A percentile compares a stretch with the other conserved stretches of the same genome.
phyloP scores from a whole-genome alignment of 2,113 vertebrate species.

The Ariopsis seemanni region DNA sequence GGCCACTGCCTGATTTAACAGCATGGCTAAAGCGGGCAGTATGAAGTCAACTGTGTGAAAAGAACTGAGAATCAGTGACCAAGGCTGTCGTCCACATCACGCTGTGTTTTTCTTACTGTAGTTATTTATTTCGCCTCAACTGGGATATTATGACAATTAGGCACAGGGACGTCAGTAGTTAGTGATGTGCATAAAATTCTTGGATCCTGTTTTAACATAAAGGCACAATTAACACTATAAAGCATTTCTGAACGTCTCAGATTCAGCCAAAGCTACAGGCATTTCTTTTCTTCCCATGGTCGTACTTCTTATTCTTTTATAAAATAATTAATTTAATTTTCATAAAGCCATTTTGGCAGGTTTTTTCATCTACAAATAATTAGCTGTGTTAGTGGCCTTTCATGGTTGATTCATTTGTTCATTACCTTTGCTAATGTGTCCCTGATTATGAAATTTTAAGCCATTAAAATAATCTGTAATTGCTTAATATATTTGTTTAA shows the following conservation, averaged over 20 bases:
- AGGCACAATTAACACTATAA: background rate
- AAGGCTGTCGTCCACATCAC: background rate
- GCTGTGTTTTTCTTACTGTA: background rate
- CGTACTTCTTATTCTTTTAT: background rate
- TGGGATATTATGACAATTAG: background rate
- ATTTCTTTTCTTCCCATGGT: background rate
- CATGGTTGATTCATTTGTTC: constrained; percentile 30
- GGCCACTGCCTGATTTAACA: constrained; percentile 72
- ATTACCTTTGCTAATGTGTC: constrained; percentile 21
- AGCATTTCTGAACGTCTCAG: background rate
- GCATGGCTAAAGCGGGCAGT: constrained; percentile 10
- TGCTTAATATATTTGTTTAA: constrained; percentile 23
- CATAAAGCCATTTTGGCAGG: constrained; percentile 6
- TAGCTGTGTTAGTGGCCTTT: constrained; percentile 10
- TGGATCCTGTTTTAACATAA: background rate
- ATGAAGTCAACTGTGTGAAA: constrained; percentile 26
- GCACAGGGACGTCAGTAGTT: background rate
- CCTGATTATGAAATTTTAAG: background rate
- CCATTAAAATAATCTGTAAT: constrained; percentile 9
- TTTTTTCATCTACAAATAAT: constrained; percentile 17
- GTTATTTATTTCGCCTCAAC: background rate
- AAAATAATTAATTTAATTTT: background rate
- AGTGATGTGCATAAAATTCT: background rate
- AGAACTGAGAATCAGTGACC: background rate
- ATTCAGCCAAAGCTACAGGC: background rate